Percentiles rank a stretch among this genome's conserved stretches.
phyloP scores from a whole-genome alignment of 2,888 invertebrate species.

The Osedax frankpressi region DNA sequence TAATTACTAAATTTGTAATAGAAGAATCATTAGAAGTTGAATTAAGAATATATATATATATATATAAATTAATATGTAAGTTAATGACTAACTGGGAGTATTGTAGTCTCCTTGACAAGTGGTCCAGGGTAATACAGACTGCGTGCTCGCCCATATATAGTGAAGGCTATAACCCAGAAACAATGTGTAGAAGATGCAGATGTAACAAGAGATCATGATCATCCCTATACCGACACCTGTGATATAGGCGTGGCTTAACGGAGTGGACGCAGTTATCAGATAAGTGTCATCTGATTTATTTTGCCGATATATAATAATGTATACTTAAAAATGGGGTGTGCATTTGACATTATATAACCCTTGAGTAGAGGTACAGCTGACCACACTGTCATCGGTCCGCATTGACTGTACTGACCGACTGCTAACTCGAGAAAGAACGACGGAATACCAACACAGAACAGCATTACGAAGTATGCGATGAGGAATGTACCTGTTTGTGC shows the following conservation, averaged over 20 bases:
- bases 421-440: slow-evolving; percentile 63
- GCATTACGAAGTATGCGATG: slow-evolving; percentile 25
- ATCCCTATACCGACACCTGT: slow-evolving; percentile 52
- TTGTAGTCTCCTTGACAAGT: slow-evolving; percentile 48
- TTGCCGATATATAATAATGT: not conserved
- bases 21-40: too few species aligned
- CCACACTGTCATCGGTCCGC: slow-evolving; percentile 64
- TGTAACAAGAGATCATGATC: slow-evolving; percentile 56
- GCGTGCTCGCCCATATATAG: slow-evolving; percentile 61
- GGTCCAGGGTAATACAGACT: slow-evolving; percentile 57
- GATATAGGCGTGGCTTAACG: too few species aligned
- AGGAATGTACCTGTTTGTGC: slow-evolving; percentile 27
- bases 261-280: too few species aligned
- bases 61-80: too few species aligned
- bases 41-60: too few species aligned
- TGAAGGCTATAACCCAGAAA: slow-evolving; percentile 65
- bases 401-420: slow-evolving; percentile 61
- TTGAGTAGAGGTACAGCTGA: slow-evolving; percentile 21
- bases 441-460: slow-evolving; percentile 52
- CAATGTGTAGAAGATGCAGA: slow-evolving; percentile 67
- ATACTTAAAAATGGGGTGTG: not conserved
- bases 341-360: too few species aligned
- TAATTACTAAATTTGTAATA: too few species aligned
- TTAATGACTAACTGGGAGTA: slow-evolving; percentile 27
- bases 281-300: too few species aligned